Percentiles rank a stretch among this genome's conserved stretches.
Evolutionary conservation across 2,797 vertebrate species (phyloP).

Genomic region (Pseudomugil gertrudae): DNA sequence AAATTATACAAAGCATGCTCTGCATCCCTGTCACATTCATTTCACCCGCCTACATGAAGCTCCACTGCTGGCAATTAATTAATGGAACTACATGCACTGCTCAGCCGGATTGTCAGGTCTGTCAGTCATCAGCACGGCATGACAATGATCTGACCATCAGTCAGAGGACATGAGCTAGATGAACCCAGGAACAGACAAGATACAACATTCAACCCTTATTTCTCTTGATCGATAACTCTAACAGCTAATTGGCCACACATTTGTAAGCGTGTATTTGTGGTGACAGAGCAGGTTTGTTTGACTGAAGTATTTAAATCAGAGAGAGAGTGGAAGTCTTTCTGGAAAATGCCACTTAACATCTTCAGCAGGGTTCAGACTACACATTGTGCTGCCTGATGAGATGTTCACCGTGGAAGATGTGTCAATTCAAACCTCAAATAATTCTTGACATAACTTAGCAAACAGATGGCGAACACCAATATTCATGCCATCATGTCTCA

Average conservation of each 20-base stretch:
- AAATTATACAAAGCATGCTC: slow-evolving; percentile 10
- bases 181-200: slow-evolving; percentile 33
- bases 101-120: slow-evolving; percentile 48
- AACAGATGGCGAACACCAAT: background rate
- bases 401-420: background rate
- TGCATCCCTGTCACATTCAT: slow-evolving; percentile 16
- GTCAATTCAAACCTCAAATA: background rate
- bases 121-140: slow-evolving; percentile 53
- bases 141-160: slow-evolving; percentile 64
- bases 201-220: slow-evolving; percentile 31
- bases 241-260: background rate
- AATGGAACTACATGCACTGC: slow-evolving; percentile 30
- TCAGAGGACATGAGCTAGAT: slow-evolving; percentile 43
- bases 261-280: background rate
- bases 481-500: background rate
- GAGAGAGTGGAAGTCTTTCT: background rate
- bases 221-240: slow-evolving; percentile 40
- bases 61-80: slow-evolving; percentile 38
- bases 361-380: background rate
- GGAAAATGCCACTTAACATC: background rate
- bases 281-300: background rate
- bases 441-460: background rate
- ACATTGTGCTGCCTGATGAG: background rate
- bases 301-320: background rate
- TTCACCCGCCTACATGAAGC: slow-evolving; percentile 34